phyloP scores from a whole-genome alignment of 2,113 vertebrate genomes.

The Xiphophorus maculatus region DNA sequence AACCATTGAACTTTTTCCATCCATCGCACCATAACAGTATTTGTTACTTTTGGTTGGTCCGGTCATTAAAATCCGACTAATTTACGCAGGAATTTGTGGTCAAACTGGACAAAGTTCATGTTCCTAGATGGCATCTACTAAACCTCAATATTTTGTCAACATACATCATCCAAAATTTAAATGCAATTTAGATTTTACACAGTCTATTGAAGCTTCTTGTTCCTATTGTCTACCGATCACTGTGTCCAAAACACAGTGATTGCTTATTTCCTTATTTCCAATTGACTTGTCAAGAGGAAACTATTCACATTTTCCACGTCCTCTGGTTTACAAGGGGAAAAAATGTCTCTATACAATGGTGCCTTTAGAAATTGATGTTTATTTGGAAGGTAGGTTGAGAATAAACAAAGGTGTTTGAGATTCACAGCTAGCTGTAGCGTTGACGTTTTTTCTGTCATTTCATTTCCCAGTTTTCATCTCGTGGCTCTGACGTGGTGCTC shows the following conservation, averaged over 20 bases:
- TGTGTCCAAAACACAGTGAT: slow-evolving; percentile 27
- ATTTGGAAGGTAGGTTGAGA: slow-evolving; percentile 48
- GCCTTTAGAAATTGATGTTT: slow-evolving; percentile 61
- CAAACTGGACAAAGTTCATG: background rate
- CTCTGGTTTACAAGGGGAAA: slow-evolving; percentile 30
- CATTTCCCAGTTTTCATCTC: slow-evolving; percentile 27
- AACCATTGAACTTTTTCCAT: no score
- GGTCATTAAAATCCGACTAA: no score
- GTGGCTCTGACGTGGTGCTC: slow-evolving; percentile 12
- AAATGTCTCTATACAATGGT: slow-evolving; percentile 45
- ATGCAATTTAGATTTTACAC: slow-evolving; percentile 24
- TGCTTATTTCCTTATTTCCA: slow-evolving; percentile 43
- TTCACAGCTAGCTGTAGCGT: slow-evolving; percentile 43
- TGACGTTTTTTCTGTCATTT: slow-evolving; percentile 52
- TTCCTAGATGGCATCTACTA: background rate
- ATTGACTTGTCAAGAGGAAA: slow-evolving; percentile 58
- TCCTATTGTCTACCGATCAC: slow-evolving; percentile 18
- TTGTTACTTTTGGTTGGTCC: no score
- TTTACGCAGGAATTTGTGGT: background rate
- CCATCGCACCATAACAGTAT: no score
- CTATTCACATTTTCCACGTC: slow-evolving; percentile 33
- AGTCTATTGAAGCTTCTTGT: slow-evolving; percentile 14
- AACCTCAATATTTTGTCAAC: slow-evolving; percentile 6
- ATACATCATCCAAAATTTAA: background rate
- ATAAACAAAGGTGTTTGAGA: slow-evolving; percentile 57